Conservation (phyloP, 2,888 invertebrate species). For the Cordilura impudica region DNA sequence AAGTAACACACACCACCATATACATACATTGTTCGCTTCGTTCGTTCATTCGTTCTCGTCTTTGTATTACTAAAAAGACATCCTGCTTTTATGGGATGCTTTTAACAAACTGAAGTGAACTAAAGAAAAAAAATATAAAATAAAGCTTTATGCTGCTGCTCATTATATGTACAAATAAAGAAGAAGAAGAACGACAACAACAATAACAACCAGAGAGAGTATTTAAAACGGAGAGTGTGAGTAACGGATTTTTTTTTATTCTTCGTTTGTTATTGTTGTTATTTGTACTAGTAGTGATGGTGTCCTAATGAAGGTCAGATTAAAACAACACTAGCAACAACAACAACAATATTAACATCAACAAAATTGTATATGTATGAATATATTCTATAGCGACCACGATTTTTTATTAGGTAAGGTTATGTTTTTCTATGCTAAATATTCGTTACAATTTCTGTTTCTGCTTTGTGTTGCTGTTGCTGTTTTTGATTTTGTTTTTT, state of each 20-base stretch:
- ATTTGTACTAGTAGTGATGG: constrained; percentile 39
- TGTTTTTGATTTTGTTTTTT: neutral
- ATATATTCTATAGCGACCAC: constrained; percentile 38
- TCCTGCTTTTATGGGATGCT: constrained; percentile 36
- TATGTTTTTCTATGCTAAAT: constrained; percentile 28
- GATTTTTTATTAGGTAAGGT: constrained; percentile 52
- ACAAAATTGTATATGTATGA: constrained; percentile 22
- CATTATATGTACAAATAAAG: neutral
- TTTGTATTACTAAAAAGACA: constrained; percentile 11
- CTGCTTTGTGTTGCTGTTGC: neutral
- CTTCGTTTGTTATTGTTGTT: constrained; percentile 14
- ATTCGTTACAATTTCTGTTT: neutral
- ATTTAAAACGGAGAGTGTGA: constrained; percentile 16
- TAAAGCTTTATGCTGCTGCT: constrained; percentile 18
- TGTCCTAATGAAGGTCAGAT: constrained; percentile 63
- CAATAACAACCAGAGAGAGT: neutral
- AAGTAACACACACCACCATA: neutral
- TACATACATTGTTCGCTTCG: neutral
- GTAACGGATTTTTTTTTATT: constrained; percentile 18
- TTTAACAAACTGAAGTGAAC: neutral
- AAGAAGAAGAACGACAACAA: too few relatives aligned
- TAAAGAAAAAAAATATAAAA: neutral
- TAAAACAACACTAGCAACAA: constrained; percentile 24
- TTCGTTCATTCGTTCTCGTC: neutral
- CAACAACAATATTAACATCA: constrained; percentile 18